Evolutionary conservation across 2,113 vertebrate genomes (phyloP).

Genomic region (Epinephelus lanceolatus): DNA sequence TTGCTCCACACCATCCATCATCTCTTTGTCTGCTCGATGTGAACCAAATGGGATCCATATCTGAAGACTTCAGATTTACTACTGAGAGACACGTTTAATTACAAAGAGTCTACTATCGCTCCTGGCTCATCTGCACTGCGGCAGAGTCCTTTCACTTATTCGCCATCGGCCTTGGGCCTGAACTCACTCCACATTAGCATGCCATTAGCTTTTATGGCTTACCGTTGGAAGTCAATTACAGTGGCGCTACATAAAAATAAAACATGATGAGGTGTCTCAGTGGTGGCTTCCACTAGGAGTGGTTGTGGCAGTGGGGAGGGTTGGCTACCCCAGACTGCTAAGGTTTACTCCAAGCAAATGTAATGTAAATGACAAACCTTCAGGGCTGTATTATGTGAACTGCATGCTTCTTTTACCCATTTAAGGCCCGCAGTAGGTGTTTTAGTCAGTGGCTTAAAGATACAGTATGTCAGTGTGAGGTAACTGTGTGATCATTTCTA

Average conservation of each 20-base stretch:
- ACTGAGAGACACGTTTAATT: constrained; percentile 79
- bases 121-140: constrained; percentile 73
- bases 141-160: constrained; percentile 66
- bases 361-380: constrained; percentile 24
- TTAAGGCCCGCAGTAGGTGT: neutral
- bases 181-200: constrained; percentile 82
- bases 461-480: neutral
- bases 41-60: constrained; percentile 76
- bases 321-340: constrained; percentile 24
- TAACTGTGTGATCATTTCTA: constrained; percentile 50
- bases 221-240: constrained; percentile 85
- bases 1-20: constrained; percentile 69
- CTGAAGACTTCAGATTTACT: constrained; percentile 74
- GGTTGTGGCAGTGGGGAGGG: constrained; percentile 22
- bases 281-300: constrained; percentile 54
- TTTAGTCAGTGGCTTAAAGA: neutral
- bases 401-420: neutral
- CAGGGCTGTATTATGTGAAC: constrained; percentile 3
- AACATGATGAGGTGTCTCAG: constrained; percentile 78
- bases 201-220: constrained; percentile 86
- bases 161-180: constrained; percentile 73
- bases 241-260: constrained; percentile 82
- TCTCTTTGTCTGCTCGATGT: constrained; percentile 64
- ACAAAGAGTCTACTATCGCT: constrained; percentile 66
- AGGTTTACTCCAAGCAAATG: constrained; percentile 43